Evolutionary conservation across 1,140 invertebrate species (phyloP).

Genomic region (Zaprionus ornatus): DNA sequence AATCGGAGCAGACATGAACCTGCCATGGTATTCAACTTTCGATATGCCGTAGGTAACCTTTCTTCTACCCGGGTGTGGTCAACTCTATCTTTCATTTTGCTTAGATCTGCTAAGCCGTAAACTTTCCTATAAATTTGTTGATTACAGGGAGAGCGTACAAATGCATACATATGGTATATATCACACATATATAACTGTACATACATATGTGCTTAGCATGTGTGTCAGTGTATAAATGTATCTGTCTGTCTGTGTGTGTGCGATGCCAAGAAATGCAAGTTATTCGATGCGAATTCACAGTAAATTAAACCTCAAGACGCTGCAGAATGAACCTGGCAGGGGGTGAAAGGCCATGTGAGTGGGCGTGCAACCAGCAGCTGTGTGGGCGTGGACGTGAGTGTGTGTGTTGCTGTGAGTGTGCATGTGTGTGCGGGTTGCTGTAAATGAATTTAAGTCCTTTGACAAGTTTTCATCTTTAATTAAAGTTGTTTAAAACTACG

Average conservation of each 20-base stretch:
- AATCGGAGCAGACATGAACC: no score
- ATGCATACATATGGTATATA: no score
- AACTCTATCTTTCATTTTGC: no score
- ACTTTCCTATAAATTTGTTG: no score
- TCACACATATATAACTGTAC: no score
- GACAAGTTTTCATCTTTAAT: slow-evolving; percentile 49
- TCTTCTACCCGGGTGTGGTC: no score
- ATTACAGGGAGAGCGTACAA: no score
- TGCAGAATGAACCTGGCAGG: not conserved
- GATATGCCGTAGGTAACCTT: no score
- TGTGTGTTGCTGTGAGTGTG: not conserved
- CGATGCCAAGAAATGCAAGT: not conserved
- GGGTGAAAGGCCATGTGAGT: not conserved
- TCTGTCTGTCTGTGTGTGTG: not conserved
- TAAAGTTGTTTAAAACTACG: slow-evolving; percentile 40
- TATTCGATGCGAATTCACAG: not conserved
- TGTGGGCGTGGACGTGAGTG: not conserved
- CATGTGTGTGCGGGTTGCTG: not conserved
- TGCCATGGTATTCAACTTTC: no score
- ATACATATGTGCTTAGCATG: no score
- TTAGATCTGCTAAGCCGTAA: slow-evolving; percentile 9
- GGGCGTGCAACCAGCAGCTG: not conserved
- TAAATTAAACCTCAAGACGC: slow-evolving; percentile 15
- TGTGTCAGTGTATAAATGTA: not conserved
- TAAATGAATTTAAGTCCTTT: slow-evolving; percentile 55